A percentile compares a stretch with the other conserved stretches of the same genome.
These are phyloP conservation scores for Drosophila bocki DNA, from an alignment of 1,140 invertebrate genomes.

Conservation along the genomic window DNA sequence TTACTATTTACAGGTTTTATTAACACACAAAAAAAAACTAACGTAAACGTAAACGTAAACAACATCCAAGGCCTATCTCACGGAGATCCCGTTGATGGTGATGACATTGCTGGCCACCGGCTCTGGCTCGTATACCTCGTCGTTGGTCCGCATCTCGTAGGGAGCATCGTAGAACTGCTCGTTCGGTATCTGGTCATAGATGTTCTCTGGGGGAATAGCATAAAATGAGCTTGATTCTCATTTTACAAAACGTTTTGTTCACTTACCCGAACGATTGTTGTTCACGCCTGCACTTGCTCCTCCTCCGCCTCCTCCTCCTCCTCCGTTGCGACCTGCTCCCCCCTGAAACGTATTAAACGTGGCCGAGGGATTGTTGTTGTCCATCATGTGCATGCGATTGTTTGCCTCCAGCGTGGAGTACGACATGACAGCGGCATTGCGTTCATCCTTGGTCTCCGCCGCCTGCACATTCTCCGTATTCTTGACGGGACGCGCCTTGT, in stretches of 20 bases:
- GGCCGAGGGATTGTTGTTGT: slow-evolving; percentile 75
- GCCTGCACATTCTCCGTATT: slow-evolving; percentile 95
- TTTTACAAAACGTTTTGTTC: no score
- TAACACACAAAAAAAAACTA: slow-evolving; percentile 50
- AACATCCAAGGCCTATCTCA: slow-evolving; percentile 85
- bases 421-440: slow-evolving; percentile 94
- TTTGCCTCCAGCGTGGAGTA: slow-evolving; percentile 88
- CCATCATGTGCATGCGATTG: slow-evolving; percentile 70
- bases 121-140: slow-evolving; percentile 90
- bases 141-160: slow-evolving; percentile 88
- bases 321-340: slow-evolving; percentile 14
- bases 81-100: slow-evolving; percentile 90
- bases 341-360: slow-evolving; percentile 84
- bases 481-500: slow-evolving; percentile 93
- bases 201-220: slow-evolving; percentile 75
- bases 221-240: neutral
- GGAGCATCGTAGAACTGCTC: slow-evolving; percentile 86
- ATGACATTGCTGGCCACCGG: slow-evolving; percentile 88
- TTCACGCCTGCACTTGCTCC: slow-evolving; percentile 3
- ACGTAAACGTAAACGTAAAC: slow-evolving; percentile 25
- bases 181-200: slow-evolving; percentile 85
- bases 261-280: slow-evolving; percentile 62
- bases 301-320: neutral
- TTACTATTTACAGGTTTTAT: slow-evolving; percentile 70
- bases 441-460: slow-evolving; percentile 93